Evolutionary conservation across 2,888 invertebrate species (phyloP), one percentile per base, ranked within the genome.

Genomic region (Melanostoma scalare): DNA sequence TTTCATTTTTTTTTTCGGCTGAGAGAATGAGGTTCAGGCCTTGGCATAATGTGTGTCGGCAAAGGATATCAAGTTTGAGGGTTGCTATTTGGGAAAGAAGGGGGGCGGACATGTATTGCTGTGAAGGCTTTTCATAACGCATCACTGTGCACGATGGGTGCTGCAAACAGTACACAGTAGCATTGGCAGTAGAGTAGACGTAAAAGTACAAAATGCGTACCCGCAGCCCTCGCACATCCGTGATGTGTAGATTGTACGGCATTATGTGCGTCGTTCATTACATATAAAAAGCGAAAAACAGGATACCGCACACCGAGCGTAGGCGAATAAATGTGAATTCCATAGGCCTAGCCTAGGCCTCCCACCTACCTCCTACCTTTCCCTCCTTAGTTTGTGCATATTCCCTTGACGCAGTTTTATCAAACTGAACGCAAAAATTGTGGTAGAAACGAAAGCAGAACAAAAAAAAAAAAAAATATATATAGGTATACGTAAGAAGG

Each of bases 341-440:
- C 63, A 44, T 63, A 72, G 71, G 55, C 63, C 35, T 46, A 42
- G 42, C n/a, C 50, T 50, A 35, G 33, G 38, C 20, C 74, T 60
- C 44, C 60, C 36, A 9, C 44, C 42, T 31, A 58, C 78, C 52
- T 36, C 33, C 50, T 60, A 4, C 55, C 63, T 20, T 31, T 8
- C 20, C 48, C n/a, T 60, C 52, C 38, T 38, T 40, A 31, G 50
- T 52, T 9, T 38, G 52, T 44, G 40, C 53, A 67, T 67, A 53
- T 36, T 53, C 42, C 42, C 42, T 67, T 65, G 56, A 84, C 79
- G 84, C 74, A 84, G 82, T 79, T 84, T 78, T 78, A 84, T 74
- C 82, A 84, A 84, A 78, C 82, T 63, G 69, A 84, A 79, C 74
- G 84, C 84, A 84, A 84, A 84, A 84, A 84, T 84, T 79, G 67